Base-by-base conservation (phyloP, 2,113 vertebrate genomes). In the Irena cyanogastra region DNA sequence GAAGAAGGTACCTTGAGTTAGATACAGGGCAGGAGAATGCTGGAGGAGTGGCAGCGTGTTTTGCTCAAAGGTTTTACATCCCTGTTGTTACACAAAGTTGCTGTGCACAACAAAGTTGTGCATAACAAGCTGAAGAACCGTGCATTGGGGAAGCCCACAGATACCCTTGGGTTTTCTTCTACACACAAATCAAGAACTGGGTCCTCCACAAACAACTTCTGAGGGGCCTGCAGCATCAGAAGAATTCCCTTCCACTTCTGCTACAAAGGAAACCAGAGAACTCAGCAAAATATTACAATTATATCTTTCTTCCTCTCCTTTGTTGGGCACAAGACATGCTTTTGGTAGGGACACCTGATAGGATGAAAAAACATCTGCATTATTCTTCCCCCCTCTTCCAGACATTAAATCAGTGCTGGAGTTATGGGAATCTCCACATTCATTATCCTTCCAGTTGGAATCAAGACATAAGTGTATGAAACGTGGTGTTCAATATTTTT, bases 361-460 rank as follows among this genome's bases (percentile, higher is more conserved):
- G 13, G 19, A 71, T 42, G 19, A 54, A 90, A 56, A 65, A 59
- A 3, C 1, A 83, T 27, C 11, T 0, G 0, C 47, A 42, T 45
- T 1, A 3, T 53, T 72, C 33, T 50, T 57, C n/a, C 22, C 6
- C 6, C 3, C 3, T 50, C 23, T 33, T 69, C 24, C 39, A 75
- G 60, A n/a, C 41, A 35, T 24, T 50, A 39, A 69, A 71, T 64
- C 23, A 49, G 54, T 56, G 30, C 27, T 80, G n/a, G 47, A 66
- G 31, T 72, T 75, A 70, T 1, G 11, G 11, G 28, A 78, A 79
- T 27, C 24, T 42, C 44, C 9, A 41, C 0, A 3, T 12, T 44
- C 26, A 68, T 85, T 50, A 52, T 72, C 12, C 7, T 76, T 64
- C 41, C 27, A n/a, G 15, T 1, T 61, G 45, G 63, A 92, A 92